A percentile compares a stretch with the other conserved stretches of the same genome.
phyloP scores from a whole-genome alignment of 2,797 vertebrate genomes.

The Ptychadena robeensis region DNA sequence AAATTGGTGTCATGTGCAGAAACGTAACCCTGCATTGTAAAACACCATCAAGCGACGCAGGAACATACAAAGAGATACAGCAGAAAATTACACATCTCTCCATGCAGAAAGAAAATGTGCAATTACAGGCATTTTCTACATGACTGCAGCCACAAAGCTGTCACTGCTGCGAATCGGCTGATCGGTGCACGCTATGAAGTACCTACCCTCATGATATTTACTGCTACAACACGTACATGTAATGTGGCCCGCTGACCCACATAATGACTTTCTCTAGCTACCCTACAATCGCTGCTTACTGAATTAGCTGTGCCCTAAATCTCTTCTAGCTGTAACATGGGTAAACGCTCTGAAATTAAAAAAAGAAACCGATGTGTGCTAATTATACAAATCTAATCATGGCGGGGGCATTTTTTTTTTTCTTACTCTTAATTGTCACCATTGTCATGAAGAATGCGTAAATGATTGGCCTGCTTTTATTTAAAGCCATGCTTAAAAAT shows the following conservation, averaged over 20 bases:
- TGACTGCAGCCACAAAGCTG: background rate
- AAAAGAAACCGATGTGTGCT: background rate
- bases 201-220: conserved; percentile 9
- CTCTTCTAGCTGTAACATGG: conserved; percentile 28
- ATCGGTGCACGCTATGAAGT: background rate
- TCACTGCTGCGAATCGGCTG: background rate
- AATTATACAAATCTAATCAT: conserved; percentile 21
- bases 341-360: conserved; percentile 9
- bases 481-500: conserved; percentile 13
- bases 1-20: background rate
- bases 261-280: conserved; percentile 38
- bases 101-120: background rate
- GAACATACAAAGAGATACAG: background rate
- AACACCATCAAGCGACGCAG: background rate
- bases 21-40: background rate
- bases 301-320: conserved; percentile 49
- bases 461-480: conserved; percentile 51
- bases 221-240: background rate
- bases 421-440: conserved; percentile 22
- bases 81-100: conserved; percentile 6
- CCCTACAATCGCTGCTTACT: conserved; percentile 16
- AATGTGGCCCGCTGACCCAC: conserved; percentile 46
- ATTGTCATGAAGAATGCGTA: background rate
- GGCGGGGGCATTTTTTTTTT: background rate
- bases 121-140: conserved; percentile 2